A percentile compares a stretch with the other conserved stretches of the same genome.
Evolutionary conservation across 2,888 invertebrate species (phyloP).

Genomic region (Campaea margaritaria): DNA sequence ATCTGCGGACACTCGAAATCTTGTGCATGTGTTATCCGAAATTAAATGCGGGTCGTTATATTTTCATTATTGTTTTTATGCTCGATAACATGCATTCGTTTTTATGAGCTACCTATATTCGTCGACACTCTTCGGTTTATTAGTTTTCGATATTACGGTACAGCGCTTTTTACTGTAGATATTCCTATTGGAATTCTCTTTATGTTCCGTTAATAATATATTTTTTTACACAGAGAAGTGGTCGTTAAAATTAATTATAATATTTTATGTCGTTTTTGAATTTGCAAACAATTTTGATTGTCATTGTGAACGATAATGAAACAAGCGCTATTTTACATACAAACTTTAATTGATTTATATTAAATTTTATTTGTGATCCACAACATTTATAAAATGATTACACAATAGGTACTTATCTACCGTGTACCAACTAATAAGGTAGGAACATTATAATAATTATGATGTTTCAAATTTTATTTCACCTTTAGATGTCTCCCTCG

Average conservation of each 20-base stretch:
- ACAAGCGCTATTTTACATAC: too few relatives aligned
- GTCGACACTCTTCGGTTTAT: constrained; percentile 39
- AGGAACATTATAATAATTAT: too few relatives aligned
- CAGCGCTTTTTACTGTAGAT: constrained; percentile 34
- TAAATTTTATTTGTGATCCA: too few relatives aligned
- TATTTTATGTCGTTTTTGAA: background rate
- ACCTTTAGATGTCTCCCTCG: too few relatives aligned
- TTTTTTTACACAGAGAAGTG: too few relatives aligned
- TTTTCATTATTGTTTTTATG: constrained; percentile 42
- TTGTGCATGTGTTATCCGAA: constrained; percentile 51
- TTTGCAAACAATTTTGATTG: too few relatives aligned
- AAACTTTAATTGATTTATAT: too few relatives aligned
- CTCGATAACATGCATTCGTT: constrained; percentile 40
- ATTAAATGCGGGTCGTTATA: constrained; percentile 37
- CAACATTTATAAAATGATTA: too few relatives aligned
- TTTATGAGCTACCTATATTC: constrained; percentile 39
- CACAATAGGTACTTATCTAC: too few relatives aligned
- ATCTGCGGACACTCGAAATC: constrained; percentile 56
- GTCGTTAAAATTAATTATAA: background rate
- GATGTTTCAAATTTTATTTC: too few relatives aligned
- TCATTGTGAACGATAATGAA: too few relatives aligned
- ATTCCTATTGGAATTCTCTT: constrained; percentile 9
- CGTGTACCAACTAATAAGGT: too few relatives aligned
- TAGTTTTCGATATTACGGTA: constrained; percentile 40
- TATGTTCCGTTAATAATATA: constrained; percentile 2